Base-by-base conservation (phyloP, 2,888 invertebrate genomes). In the Plutella xylostella region DNA sequence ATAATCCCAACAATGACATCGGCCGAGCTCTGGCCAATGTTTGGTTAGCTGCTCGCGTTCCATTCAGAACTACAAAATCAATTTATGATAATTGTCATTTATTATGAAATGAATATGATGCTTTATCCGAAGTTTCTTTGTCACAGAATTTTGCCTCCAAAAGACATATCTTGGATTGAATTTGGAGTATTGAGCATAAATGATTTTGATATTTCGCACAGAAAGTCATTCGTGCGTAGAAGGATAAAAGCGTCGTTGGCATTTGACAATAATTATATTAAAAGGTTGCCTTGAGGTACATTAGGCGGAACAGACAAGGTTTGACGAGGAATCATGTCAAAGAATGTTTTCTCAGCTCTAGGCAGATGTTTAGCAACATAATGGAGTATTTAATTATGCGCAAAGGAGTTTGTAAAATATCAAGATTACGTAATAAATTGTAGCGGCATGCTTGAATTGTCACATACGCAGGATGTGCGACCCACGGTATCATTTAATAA, bases 11-110 rank as follows among this genome's bases (percentile, higher is more conserved):
- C 78, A 79, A 79, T 75, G 75, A 72, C 73, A 74, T 50, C 65
- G 71, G 60, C 58, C 69, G 79, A 72, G 73, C 77, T 85, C 65
- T 84, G 86, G 86, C 85, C 87, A 86, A 86, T 87, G 87, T 88
- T 88, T 88, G 87, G 87, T 87, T 88, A 87, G 87, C 86, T 88
- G 88, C 86, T 59, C 73, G 68, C 63, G 67, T 34, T 30, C 47
- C 60, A 74, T 84, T 83, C 80, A 83, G 63, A 59, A 62, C 61
- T 60, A 57, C 53, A 64, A 71, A 80, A 80, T 82, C 82, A 80
- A 82, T 83, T 83, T 80, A 79, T 65, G 75, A 75, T 83, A 83
- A 83, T 83, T 83, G 82, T 79, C 83, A 78, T 83, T 78, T 83
- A 83, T 83, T 83, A 82, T 80, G 79, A 72, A 80, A 80, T 83